Conservation (phyloP, 1,140 invertebrate genomes). For the Bradynema listronoti region DNA sequence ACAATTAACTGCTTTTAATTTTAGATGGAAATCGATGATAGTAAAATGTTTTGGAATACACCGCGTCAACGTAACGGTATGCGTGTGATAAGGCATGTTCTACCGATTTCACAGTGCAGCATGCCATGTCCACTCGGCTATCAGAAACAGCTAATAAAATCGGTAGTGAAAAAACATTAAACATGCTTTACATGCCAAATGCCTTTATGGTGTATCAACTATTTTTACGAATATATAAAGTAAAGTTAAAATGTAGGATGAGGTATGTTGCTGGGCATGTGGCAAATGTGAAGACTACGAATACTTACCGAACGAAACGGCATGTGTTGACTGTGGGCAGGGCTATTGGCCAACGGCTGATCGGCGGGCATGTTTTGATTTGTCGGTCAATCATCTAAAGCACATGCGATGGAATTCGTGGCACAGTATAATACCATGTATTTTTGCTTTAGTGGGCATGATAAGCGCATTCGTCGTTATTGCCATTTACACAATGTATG, state of each 20-base stretch:
- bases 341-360: conserved; percentile 60
- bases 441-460: conserved; percentile 63
- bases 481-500: conserved; percentile 58
- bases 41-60: conserved; percentile 44
- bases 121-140: conserved; percentile 62
- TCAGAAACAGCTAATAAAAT: conserved; percentile 56
- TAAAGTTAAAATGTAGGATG: too few species aligned
- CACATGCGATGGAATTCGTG: conserved; percentile 64
- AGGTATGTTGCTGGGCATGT: conserved; percentile 60
- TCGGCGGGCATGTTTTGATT: conserved; percentile 56
- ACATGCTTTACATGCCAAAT: too few species aligned
- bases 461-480: conserved; percentile 61
- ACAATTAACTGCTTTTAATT: conserved; percentile 9
- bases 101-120: conserved; percentile 66
- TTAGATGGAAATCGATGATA: conserved; percentile 49
- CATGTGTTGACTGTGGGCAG: conserved; percentile 65
- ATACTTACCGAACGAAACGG: conserved; percentile 64
- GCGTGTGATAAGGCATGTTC: conserved; percentile 36
- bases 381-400: conserved; percentile 60
- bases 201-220: too few species aligned
- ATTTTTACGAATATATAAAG: too few species aligned
- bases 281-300: conserved; percentile 65
- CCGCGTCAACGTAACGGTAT: too few species aligned
- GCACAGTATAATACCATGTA: conserved; percentile 63
- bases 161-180: conserved; percentile 8